Percentiles rank a stretch among this genome's conserved stretches.
Conservation (phyloP, 2,113 vertebrate genomes). For the Aramus guarauna region DNA sequence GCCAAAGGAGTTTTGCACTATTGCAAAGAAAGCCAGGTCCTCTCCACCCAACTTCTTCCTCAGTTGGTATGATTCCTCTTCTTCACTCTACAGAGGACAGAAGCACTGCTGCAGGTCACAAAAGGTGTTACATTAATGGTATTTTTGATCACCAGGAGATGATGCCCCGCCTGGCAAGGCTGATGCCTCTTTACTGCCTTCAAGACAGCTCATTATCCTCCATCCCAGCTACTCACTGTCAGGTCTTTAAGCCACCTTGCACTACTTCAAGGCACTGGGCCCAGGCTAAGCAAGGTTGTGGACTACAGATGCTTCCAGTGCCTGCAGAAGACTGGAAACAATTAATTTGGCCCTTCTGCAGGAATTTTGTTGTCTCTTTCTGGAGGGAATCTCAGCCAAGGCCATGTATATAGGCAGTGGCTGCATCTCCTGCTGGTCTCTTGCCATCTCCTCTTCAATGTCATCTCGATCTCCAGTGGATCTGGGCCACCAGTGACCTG, state of each 20-base stretch:
- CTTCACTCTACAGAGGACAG: neutral
- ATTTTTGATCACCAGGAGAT: neutral
- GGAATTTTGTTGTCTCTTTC: neutral
- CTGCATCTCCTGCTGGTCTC: neutral
- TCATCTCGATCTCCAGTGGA: neutral
- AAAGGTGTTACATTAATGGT: neutral
- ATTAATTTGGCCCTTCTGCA: neutral
- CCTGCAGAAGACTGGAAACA: neutral
- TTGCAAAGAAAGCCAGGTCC: neutral
- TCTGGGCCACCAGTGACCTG: neutral
- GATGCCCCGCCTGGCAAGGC: neutral
- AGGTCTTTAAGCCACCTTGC: neutral
- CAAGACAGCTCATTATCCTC: neutral
- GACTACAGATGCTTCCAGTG: neutral
- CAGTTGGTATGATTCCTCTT: neutral
- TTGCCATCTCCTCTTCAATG: neutral
- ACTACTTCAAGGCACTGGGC: neutral
- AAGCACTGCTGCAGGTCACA: neutral
- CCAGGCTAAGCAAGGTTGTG: neutral
- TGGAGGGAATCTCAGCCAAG: neutral
- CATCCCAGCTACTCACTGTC: neutral
- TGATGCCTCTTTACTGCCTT: neutral
- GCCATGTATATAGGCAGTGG: accelerated
- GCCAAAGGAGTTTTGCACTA: neutral
- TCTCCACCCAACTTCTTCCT: neutral